Evolutionary conservation across 2,888 invertebrate species (phyloP), one percentile per base, ranked within the genome.

Genomic region (Leptodirus hochenwartii): DNA sequence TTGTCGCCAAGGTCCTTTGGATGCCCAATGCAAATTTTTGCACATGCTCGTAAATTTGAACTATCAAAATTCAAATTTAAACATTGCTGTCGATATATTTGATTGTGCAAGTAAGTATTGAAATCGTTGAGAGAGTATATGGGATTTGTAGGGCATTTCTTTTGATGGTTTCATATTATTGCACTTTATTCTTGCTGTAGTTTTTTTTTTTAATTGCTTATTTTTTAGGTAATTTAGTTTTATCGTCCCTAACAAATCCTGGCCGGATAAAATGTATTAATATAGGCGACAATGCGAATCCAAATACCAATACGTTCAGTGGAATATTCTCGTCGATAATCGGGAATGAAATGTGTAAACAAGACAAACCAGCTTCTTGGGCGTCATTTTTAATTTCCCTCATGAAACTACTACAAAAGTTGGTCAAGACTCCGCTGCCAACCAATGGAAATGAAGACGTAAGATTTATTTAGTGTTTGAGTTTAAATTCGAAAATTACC

Each of bases 1-100:
- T 44, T 66, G 67, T 27, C 59, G 67, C 43, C 62, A 72, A 46
- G 67, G 69, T 36, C 75, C 80, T 35, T 53, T 84, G 44, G 71
- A 80, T 65, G 71, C 80, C 30, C 71, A 81, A 47, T 76, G 72
- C 47, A 70, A 71, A 46, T 59, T 79, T 32, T 57, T 79, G 15
- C 71, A 71, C 28, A 65, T 70, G 27, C 53, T 80, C 36, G 55
- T 71, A 9, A 64, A 69, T 43, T 59, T 71, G 5, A 65, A 73
- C 40, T 76, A 72, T 45, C 62, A 66, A 12, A 69, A 71, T 39
- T 68, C 73, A 5, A 77, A 80, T 47, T 56, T 77, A 20, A 66
- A 66, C 39, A 72, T 74, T 36, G 73, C 73, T 2, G 67, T 78
- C 51, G 76, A 70, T 44, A 73, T 79, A 31, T 64, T 77, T 11